Conservation (phyloP, 2,888 invertebrate species). For the Xiphydria camelus region DNA sequence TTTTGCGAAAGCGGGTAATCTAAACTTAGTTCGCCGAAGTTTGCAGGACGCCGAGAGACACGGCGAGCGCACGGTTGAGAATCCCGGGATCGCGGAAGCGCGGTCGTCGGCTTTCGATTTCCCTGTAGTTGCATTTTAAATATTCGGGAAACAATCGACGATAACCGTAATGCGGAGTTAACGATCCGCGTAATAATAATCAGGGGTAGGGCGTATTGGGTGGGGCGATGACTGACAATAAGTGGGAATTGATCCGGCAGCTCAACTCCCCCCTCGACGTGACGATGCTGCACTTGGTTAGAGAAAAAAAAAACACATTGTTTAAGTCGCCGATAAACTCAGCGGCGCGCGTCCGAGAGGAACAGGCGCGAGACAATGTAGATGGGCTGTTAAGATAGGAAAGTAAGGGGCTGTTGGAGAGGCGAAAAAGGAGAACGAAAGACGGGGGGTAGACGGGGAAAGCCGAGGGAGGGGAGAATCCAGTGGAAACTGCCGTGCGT, state of each 20-base stretch:
- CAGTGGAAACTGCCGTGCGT: background rate
- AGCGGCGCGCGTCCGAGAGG: slow-evolving; percentile 15
- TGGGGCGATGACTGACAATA: no score
- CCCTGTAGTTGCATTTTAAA: background rate
- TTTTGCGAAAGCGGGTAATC: slow-evolving; percentile 11
- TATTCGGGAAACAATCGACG: background rate
- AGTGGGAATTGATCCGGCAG: no score
- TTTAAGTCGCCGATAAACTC: slow-evolving; percentile 41
- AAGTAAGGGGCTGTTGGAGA: slow-evolving; percentile 24
- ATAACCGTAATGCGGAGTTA: background rate
- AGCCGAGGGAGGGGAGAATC: background rate
- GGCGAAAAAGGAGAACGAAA: slow-evolving; percentile 5
- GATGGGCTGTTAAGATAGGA: slow-evolving; percentile 53
- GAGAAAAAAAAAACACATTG: slow-evolving; percentile 17
- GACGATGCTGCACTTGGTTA: no score
- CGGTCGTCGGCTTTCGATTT: no score
- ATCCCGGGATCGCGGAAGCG: no score
- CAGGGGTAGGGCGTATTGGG: background rate
- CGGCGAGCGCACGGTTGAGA: no score
- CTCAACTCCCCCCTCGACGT: no score
- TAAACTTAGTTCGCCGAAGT: slow-evolving; percentile 15
- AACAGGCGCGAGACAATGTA: slow-evolving; percentile 48
- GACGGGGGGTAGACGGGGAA: background rate
- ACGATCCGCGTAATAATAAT: background rate
- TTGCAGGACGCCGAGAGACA: no score